Evolutionary conservation across 2,888 invertebrate species (phyloP).

Genomic region (Dasypogon diadema): DNA sequence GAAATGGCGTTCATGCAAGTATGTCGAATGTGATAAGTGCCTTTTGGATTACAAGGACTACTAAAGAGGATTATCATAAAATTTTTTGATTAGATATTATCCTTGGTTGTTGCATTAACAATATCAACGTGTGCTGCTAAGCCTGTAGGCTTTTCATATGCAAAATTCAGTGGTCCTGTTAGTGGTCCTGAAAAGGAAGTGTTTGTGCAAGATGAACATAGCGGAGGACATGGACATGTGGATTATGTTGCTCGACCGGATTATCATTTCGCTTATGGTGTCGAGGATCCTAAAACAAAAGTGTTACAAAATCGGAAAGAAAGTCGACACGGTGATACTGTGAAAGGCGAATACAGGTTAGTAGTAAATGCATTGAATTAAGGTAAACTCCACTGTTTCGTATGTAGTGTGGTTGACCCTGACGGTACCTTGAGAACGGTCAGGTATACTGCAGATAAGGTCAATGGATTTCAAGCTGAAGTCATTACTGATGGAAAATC

Average conservation of each 20-base stretch:
- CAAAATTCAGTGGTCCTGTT: constrained; percentile 80
- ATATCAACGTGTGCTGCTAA: constrained; percentile 8
- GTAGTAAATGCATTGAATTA: constrained; percentile 54
- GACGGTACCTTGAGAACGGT: constrained; percentile 81
- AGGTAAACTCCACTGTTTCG: background rate
- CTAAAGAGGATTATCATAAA: constrained; percentile 12
- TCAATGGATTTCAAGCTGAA: constrained; percentile 78
- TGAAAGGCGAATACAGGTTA: constrained; percentile 77
- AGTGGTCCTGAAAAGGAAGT: constrained; percentile 72
- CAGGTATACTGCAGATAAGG: constrained; percentile 79
- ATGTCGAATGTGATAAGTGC: background rate
- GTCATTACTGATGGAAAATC: constrained; percentile 65
- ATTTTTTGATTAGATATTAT: constrained; percentile 10
- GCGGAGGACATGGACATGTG: constrained; percentile 71
- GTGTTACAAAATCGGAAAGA: constrained; percentile 81
- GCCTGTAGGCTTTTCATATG: constrained; percentile 76
- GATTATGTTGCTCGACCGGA: constrained; percentile 82
- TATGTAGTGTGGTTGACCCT: constrained; percentile 75
- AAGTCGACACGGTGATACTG: constrained; percentile 78
- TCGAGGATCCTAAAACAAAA: constrained; percentile 79
- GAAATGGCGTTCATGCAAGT: constrained; percentile 41
- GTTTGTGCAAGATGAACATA: constrained; percentile 61
- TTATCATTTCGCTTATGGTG: constrained; percentile 81
- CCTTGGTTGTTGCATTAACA: constrained; percentile 4
- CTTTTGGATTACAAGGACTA: constrained; percentile 32